Evolutionary conservation across 53 echinoderm and acorn worm genomes (phyloP), one percentile per base, ranked within the genome.

Genomic region (Luidia sarsii): DNA sequence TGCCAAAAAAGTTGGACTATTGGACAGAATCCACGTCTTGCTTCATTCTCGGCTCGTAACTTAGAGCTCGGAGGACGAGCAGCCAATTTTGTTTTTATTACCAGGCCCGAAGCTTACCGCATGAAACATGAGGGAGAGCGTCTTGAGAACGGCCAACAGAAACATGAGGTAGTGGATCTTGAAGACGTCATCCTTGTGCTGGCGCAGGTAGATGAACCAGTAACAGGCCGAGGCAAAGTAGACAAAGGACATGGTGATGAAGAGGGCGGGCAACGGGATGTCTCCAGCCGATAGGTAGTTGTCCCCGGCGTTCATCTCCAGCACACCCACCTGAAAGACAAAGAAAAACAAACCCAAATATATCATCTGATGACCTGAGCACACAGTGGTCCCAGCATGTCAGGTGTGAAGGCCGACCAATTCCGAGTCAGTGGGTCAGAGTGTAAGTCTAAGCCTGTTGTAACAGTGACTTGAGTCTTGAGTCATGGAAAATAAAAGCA

Each of bases 161-260:
- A 90, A 86, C 97, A 96, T 96, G 51, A 96, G 83, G 49, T 93
- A 96, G 43, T 96, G 97, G n/a, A 96, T 96, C 81, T 96, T 96
- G 66, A 96, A 96, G 67, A 93, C 91, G n/a, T 84, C 65, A 32
- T 83, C 89, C 46, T 86, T 89, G 23, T 96, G 88, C 9, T 90
- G 88, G 18, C 90, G 87, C 24, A 96, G 65, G 57, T 87, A 90
- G 68, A 88, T 71, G 14, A 93, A 75, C 95, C 95, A 96, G 66
- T 85, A 88, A 33, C 88, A 74, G 21, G 87, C 85, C 15, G 92
- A 82, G 38, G 69, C 60, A 53, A 93, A 81, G 84, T 90, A 96
- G 7, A 96, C 60, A 39, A 96, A 55, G 4, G 97, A 93, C 93
- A 93, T 93, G 29, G 85, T 56, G 18, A 87, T 65, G 56, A 87